These are phyloP conservation scores for Tenebrio molitor DNA, from an alignment of 1,140 invertebrate species.

Conservation along the genomic window DNA sequence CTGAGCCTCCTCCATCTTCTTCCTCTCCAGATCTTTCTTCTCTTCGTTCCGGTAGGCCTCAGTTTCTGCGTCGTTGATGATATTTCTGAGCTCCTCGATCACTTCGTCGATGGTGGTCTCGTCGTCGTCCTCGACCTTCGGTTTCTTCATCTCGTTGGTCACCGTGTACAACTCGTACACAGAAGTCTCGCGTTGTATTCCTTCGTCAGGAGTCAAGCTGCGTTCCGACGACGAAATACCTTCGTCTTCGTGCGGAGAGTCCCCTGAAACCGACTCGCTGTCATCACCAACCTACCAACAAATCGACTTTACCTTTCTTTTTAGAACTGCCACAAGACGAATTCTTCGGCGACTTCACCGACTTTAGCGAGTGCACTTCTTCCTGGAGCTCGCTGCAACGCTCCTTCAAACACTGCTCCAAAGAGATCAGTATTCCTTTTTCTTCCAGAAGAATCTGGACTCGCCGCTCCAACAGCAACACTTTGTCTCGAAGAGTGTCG, in stretches of 20 bases:
- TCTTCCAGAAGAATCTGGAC: constrained; percentile 84
- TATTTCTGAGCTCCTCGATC: constrained; percentile 86
- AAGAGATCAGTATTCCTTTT: constrained; percentile 79
- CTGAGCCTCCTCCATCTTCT: constrained; percentile 59
- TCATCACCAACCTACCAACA: too few species aligned
- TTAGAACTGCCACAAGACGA: constrained; percentile 48
- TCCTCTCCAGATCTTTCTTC: constrained; percentile 66
- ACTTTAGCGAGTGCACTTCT: constrained; percentile 67
- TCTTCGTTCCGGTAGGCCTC: constrained; percentile 74
- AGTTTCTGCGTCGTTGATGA: constrained; percentile 86
- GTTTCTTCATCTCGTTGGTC: constrained; percentile 71
- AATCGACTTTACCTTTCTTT: constrained; percentile 50
- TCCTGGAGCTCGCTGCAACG: constrained; percentile 78
- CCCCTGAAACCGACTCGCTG: constrained; percentile 59
- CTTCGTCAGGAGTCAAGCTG: constrained; percentile 78
- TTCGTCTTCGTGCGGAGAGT: constrained; percentile 86
- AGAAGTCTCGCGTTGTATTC: constrained; percentile 72
- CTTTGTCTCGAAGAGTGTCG: constrained; percentile 72
- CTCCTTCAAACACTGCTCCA: constrained; percentile 84
- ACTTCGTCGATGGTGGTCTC: constrained; percentile 91
- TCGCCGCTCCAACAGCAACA: constrained; percentile 77
- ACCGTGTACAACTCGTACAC: constrained; percentile 75
- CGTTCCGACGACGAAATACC: constrained; percentile 87
- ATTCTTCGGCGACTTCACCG: constrained; percentile 53
- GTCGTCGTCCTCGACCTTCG: constrained; percentile 75